A percentile compares a stretch with the other conserved stretches of the same genome.
Evolutionary conservation across 1,140 invertebrate species (phyloP).

Genomic region (Hypsibius dujardini): DNA sequence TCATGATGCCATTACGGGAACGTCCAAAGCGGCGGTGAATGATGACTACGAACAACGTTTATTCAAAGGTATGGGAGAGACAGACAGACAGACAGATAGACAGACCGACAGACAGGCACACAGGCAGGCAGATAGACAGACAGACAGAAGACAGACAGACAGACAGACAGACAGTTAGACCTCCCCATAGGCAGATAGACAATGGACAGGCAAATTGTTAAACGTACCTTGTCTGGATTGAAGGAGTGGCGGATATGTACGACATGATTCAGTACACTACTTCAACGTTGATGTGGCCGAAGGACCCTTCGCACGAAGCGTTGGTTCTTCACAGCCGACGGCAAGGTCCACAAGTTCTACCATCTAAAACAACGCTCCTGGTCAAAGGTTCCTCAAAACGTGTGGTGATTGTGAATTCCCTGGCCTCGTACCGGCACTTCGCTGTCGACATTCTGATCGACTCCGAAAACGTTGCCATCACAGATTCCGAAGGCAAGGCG

Average conservation of each 20-base stretch:
- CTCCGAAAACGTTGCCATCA: neutral
- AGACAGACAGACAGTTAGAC: too few relatives aligned
- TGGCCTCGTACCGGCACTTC: neutral
- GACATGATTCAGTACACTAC: neutral
- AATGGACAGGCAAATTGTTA: too few relatives aligned
- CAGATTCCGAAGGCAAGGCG: neutral
- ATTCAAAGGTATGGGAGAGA: neutral
- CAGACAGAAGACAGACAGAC: too few relatives aligned
- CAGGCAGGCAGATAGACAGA: too few relatives aligned
- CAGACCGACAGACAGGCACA: too few relatives aligned
- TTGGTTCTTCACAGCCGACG: neutral
- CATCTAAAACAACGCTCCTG: neutral
- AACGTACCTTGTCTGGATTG: too few relatives aligned
- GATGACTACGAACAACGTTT: constrained; percentile 8
- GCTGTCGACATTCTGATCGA: neutral
- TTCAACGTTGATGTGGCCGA: neutral
- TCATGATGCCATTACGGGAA: constrained; percentile 83
- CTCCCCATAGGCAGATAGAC: too few relatives aligned
- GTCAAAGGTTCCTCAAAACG: too few relatives aligned
- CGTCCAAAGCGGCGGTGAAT: neutral
- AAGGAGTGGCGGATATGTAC: neutral
- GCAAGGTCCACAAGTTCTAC: neutral
- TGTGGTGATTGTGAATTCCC: neutral
- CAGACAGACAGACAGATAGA: neutral
- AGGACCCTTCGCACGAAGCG: neutral